Percentiles rank a stretch among this genome's conserved stretches.
These are phyloP conservation scores for Dicentrarchus labrax DNA, from an alignment of 2,113 vertebrate species.

Conservation along the genomic window DNA sequence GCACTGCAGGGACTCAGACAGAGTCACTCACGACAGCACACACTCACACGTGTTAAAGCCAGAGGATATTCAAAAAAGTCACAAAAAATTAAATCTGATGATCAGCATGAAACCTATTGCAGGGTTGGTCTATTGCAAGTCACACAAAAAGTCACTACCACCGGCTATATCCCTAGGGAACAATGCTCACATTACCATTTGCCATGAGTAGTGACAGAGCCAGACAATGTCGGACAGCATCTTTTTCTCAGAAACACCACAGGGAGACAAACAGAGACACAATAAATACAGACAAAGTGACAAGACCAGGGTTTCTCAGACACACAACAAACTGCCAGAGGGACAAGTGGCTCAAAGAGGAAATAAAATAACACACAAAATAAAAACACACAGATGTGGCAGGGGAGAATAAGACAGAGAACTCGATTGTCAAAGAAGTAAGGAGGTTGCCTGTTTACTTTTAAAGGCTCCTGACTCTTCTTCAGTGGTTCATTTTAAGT, in stretches of 20 bases:
- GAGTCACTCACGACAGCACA: not conserved
- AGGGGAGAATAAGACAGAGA: not conserved
- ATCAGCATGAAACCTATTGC: not conserved
- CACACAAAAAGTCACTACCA: too few species aligned
- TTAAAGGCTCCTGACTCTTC: not conserved
- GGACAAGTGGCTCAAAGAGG: conserved; percentile 9
- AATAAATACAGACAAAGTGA: conserved; percentile 39
- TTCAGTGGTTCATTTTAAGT: not conserved
- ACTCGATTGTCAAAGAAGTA: not conserved
- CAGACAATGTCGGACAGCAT: conserved; percentile 14
- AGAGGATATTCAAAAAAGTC: not conserved
- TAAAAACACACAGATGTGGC: not conserved
- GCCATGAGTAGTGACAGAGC: conserved; percentile 6
- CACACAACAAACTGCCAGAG: conserved; percentile 28
- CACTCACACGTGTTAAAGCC: not conserved
- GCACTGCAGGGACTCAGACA: conserved; percentile 8
- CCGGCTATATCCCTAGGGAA: not conserved
- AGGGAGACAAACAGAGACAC: conserved; percentile 48
- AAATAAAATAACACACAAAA: conserved; percentile 24
- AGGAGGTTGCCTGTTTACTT: not conserved
- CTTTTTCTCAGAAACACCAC: conserved; percentile 12
- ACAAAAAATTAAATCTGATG: not conserved
- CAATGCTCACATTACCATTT: conserved; percentile 12
- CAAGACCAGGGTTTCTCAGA: conserved; percentile 27
- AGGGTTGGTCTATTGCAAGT: too few species aligned